A percentile compares a stretch with the other conserved stretches of the same genome.
Evolutionary conservation across 2,797 vertebrate genomes (phyloP).

Genomic region (Neoniphon sammara): DNA sequence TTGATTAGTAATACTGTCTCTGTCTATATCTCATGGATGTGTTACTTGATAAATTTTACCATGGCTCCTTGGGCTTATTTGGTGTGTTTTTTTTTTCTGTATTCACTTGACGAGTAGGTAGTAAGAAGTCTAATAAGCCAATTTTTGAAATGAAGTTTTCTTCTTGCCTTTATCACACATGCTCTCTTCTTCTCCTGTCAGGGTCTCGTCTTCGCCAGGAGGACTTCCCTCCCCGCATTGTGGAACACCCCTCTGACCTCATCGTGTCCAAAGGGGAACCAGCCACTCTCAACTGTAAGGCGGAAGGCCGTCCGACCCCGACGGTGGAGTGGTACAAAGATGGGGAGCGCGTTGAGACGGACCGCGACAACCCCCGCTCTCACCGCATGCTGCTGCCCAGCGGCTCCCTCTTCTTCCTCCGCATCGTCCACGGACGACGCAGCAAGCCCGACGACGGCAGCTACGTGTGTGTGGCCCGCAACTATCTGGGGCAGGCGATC

Average conservation of each 20-base stretch:
- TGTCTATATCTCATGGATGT: constrained; percentile 32
- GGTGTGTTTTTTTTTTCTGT: constrained; percentile 24
- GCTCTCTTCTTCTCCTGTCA: constrained; percentile 55
- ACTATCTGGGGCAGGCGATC: constrained; percentile 94
- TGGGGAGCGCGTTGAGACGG: constrained; percentile 92
- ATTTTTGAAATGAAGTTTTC: constrained; percentile 10
- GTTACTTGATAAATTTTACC: constrained; percentile 40
- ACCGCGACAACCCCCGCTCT: constrained; percentile 92
- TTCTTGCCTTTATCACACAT: background rate
- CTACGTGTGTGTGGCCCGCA: constrained; percentile 93
- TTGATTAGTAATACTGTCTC: constrained; percentile 33
- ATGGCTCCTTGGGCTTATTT: constrained; percentile 8
- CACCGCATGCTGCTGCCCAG: constrained; percentile 94
- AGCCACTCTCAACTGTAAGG: constrained; percentile 94
- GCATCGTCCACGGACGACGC: constrained; percentile 92
- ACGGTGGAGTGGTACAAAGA: constrained; percentile 97
- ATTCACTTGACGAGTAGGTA: constrained; percentile 32
- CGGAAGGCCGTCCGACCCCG: constrained; percentile 90
- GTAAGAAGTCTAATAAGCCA: constrained; percentile 26
- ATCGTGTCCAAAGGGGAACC: constrained; percentile 96
- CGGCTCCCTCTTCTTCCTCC: constrained; percentile 94
- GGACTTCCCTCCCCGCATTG: constrained; percentile 93
- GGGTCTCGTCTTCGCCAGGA: constrained; percentile 96
- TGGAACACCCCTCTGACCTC: constrained; percentile 94
- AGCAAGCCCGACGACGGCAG: constrained; percentile 90